phyloP scores from a whole-genome alignment of 2,888 invertebrate species.

The Lasioglossum leucozonium region DNA sequence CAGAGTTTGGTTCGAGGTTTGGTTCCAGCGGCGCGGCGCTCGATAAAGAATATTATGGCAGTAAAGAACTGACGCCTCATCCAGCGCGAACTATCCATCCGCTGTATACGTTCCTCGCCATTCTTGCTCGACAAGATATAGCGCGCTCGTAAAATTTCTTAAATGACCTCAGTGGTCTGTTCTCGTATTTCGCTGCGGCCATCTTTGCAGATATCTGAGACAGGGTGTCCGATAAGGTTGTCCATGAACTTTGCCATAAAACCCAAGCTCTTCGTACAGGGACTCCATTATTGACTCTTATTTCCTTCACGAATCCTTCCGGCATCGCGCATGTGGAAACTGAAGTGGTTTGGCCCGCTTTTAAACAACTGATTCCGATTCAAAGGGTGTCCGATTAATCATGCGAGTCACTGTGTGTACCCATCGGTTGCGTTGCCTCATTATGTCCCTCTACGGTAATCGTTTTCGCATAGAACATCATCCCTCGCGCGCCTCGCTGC shows the following conservation, averaged over 20 bases:
- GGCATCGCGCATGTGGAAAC: no score
- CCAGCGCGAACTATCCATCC: neutral
- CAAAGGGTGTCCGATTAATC: neutral
- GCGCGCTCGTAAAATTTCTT: neutral
- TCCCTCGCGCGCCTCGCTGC: neutral
- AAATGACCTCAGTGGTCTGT: neutral
- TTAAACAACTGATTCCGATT: no score
- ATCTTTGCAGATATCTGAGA: neutral
- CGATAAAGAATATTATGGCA: neutral
- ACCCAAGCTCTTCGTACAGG: neutral
- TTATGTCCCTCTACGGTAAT: neutral
- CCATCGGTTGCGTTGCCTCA: neutral
- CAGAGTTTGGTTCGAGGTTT: neutral
- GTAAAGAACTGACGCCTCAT: slow-evolving; percentile 6
- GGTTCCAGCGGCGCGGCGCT: neutral
- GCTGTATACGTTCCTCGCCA: no score
- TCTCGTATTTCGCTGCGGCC: neutral
- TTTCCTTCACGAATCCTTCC: no score
- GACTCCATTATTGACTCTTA: no score
- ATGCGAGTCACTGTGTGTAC: neutral
- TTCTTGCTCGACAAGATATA: neutral
- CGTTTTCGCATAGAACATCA: neutral
- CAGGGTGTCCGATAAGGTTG: neutral
- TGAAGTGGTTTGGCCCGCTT: no score
- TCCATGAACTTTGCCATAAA: neutral